Evolutionary conservation across 1,140 invertebrate genomes (phyloP), one percentile per base, ranked within the genome.

Genomic region (Drosophila pruinosa): DNA sequence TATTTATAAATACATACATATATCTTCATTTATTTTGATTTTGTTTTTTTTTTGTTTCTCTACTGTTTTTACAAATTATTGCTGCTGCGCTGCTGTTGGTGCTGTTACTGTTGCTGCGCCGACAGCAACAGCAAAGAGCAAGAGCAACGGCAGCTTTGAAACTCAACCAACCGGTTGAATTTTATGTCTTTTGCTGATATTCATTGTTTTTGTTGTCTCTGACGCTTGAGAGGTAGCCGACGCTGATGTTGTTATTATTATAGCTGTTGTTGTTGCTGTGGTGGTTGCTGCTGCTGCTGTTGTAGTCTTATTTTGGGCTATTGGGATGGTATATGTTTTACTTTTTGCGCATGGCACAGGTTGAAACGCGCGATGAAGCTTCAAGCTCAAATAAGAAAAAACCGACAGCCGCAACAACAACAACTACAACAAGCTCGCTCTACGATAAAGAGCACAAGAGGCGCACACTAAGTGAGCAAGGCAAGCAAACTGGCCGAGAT

Each of bases 151-250:
- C 54, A 36, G 72, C 53, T 75, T 48, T 53, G 65, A 81, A 88
- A 86, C 73, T 61, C 58, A 89, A 89, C 82, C 63, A 81, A 88
- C 82, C 82, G 83, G 82, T 88, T 89, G 68, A 89, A 61, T 89
- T 86, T 88, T 72, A 89, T 86, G 78, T 86, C 82, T 86, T 86
- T 73, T 59, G 71, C 71, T 57, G 65, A 62, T 74, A 57, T 70
- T 70, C 26, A 56, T 69, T 59, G 43, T 45, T 68, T 24, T 52
- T 52, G 34, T 12, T 64, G 38, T 10, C 38, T 61, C 15, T 62
- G 54, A 43, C 54, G 54, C 38, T 45, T 48, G 10, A 22, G 28
- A 12, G 14, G 54, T 38, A 43, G 38, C 38, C 28, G 61, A 72
- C 70, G 54, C 59, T 68, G 52, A 48, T 54, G 50, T 10, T 45